A percentile compares a stretch with the other conserved stretches of the same genome.
Conservation (phyloP, 2,113 vertebrate species). For the Anhinga rufa region DNA sequence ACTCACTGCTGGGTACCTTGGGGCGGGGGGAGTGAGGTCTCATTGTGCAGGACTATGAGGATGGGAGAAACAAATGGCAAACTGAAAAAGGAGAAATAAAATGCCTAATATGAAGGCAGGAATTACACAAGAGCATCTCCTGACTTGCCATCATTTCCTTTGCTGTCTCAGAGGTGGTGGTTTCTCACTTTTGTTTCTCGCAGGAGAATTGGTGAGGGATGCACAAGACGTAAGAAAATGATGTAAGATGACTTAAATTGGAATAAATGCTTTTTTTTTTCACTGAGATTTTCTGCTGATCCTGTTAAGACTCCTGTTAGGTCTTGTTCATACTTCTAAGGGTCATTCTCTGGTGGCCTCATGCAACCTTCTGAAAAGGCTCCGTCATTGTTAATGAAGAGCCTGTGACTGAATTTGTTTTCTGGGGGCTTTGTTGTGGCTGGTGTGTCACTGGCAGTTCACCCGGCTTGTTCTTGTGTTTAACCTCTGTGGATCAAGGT, state of each 20-base stretch:
- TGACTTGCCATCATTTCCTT: neutral
- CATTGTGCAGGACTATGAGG: neutral
- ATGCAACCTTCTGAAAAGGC: neutral
- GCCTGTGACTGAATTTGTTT: neutral
- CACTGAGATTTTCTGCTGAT: neutral
- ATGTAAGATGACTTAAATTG: neutral
- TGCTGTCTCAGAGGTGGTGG: neutral
- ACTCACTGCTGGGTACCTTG: rapidly evolving
- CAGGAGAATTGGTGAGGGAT: neutral
- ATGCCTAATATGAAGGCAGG: neutral
- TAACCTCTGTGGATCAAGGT: neutral
- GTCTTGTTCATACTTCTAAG: neutral
- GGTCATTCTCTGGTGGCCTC: neutral
- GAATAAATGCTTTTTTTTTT: neutral
- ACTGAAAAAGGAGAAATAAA: neutral
- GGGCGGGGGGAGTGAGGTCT: neutral
- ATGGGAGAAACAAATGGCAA: neutral
- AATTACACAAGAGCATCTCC: neutral
- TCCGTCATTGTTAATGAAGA: neutral
- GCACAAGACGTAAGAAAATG: neutral
- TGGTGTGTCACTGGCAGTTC: neutral
- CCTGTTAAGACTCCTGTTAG: neutral
- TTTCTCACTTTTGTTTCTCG: neutral
- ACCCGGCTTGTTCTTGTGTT: neutral
- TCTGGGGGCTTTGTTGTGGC: neutral